A percentile compares a stretch with the other conserved stretches of the same genome.
Evolutionary conservation across 2,797 vertebrate species (phyloP).

Genomic region (Schizothorax lantsangensis): DNA sequence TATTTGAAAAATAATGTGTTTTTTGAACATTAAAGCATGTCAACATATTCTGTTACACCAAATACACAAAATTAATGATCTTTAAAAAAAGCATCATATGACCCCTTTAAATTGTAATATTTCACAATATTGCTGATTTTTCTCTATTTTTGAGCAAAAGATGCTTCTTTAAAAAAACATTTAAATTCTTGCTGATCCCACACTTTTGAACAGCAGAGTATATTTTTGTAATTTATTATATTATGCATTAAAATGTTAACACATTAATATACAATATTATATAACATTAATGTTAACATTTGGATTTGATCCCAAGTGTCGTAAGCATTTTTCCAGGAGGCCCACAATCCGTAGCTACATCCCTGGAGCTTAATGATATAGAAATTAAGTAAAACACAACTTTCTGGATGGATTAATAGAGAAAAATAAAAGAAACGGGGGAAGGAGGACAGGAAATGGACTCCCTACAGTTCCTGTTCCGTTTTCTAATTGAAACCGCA

Average conservation of each 20-base stretch:
- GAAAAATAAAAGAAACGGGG: constrained; percentile 58
- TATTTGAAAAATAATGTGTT: too few relatives aligned
- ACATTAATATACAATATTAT: not conserved
- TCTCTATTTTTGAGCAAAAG: not conserved
- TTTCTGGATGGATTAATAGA: not conserved
- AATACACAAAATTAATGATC: too few relatives aligned
- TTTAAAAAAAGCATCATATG: too few relatives aligned
- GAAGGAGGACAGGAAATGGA: constrained; percentile 51
- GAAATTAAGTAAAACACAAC: not conserved
- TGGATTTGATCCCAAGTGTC: not conserved
- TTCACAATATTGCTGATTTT: not conserved
- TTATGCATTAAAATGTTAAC: not conserved
- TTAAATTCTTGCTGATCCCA: not conserved
- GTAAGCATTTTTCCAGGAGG: not conserved
- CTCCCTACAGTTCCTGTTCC: constrained; percentile 41
- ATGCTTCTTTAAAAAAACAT: not conserved
- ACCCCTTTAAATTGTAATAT: not conserved
- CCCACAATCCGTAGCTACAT: not conserved
- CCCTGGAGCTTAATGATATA: not conserved
- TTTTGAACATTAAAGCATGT: too few relatives aligned
- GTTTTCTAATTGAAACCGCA: constrained; percentile 80
- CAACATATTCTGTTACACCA: too few relatives aligned
- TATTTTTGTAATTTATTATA: not conserved
- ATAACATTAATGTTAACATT: not conserved
- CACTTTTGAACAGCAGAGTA: not conserved